Conservation (phyloP, 2,797 vertebrate genomes). For the Microctenopoma steveboyesi region DNA sequence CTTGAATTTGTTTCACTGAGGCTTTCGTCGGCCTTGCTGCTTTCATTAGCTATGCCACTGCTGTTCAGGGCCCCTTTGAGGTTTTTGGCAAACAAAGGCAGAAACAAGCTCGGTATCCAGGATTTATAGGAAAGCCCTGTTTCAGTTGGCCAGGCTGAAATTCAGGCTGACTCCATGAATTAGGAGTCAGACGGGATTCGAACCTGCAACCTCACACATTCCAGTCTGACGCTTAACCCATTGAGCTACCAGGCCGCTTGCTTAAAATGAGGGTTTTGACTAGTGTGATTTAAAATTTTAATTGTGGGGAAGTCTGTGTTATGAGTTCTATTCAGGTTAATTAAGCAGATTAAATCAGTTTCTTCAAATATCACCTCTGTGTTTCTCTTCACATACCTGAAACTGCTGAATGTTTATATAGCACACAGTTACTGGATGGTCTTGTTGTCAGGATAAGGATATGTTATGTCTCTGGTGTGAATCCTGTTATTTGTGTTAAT, state of each 20-base stretch:
- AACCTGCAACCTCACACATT: too few relatives aligned
- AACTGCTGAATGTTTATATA: not conserved
- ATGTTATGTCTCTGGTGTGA: not conserved
- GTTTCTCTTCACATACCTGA: constrained; percentile 1
- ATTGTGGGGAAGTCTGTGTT: not conserved
- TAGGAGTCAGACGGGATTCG: too few relatives aligned
- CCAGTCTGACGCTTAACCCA: too few relatives aligned
- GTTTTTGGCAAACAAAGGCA: constrained; percentile 63
- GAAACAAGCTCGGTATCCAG: constrained; percentile 59
- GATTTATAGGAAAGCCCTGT: constrained; percentile 63
- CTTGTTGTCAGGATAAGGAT: not conserved
- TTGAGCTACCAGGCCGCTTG: too few relatives aligned
- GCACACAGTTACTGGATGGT: not conserved
- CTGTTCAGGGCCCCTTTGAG: constrained; percentile 58
- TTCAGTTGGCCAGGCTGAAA: constrained; percentile 38
- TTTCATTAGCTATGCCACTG: constrained; percentile 75
- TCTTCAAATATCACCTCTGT: not conserved
- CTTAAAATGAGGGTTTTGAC: not conserved
- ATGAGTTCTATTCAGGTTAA: not conserved
- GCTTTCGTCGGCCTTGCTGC: constrained; percentile 44
- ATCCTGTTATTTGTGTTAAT: constrained; percentile 17
- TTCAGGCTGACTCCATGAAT: too few relatives aligned
- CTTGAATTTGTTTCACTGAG: constrained; percentile 40
- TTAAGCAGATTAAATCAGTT: not conserved
- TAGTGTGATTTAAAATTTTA: not conserved